phyloP scores from a whole-genome alignment of 2,113 vertebrate genomes.

The Dromaius novaehollandiae region DNA sequence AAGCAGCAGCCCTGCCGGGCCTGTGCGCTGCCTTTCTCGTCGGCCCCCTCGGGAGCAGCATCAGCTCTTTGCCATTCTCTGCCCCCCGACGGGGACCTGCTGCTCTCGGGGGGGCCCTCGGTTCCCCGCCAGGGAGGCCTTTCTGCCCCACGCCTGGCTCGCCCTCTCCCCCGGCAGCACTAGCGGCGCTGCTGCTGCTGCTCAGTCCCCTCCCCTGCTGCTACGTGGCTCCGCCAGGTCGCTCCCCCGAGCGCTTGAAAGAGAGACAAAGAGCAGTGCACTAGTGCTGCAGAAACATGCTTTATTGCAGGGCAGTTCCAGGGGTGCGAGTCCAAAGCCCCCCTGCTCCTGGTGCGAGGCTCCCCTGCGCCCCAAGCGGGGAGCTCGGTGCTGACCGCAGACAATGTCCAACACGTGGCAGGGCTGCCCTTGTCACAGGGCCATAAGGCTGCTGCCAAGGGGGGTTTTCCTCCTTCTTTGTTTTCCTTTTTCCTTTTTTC shows the following conservation, averaged over 20 bases:
- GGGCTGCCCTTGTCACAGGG: neutral
- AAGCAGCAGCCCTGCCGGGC: too few relatives aligned
- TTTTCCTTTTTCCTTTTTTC: too few relatives aligned
- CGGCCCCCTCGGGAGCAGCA: neutral
- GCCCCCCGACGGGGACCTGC: too few relatives aligned
- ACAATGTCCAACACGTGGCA: neutral
- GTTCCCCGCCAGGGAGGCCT: neutral
- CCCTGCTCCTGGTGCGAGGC: neutral
- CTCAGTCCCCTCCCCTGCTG: neutral
- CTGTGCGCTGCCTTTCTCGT: neutral
- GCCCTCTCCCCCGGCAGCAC: neutral
- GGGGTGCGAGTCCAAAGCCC: neutral
- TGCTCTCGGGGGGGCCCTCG: neutral
- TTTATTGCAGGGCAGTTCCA: conserved; percentile 83
- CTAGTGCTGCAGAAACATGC: conserved; percentile 27
- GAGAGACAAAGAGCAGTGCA: neutral
- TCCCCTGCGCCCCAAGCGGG: neutral
- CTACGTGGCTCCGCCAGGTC: too few relatives aligned
- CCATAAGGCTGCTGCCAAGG: neutral
- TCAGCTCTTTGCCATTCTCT: neutral
- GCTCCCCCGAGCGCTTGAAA: neutral
- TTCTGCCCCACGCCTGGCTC: neutral
- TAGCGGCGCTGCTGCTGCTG: neutral
- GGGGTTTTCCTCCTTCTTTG: too few relatives aligned
- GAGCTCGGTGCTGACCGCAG: neutral